These are phyloP conservation scores for Phrynocephalus versicolor DNA, from an alignment of 2,113 vertebrate genomes.

Conservation along the genomic window DNA sequence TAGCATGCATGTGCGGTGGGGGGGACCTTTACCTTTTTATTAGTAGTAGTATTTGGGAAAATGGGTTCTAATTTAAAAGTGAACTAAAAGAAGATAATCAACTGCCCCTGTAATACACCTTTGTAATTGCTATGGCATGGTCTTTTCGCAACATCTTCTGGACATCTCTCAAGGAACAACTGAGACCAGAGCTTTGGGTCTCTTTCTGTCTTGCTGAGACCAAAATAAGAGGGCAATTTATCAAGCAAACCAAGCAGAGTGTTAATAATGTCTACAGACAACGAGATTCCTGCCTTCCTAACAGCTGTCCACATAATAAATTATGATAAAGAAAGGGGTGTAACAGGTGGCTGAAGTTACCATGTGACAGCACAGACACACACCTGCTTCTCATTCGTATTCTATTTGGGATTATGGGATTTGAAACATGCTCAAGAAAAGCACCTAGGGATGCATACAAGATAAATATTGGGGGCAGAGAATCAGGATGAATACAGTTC, in stretches of 20 bases:
- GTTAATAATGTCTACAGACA: slow-evolving; percentile 43
- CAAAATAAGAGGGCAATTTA: slow-evolving; percentile 1
- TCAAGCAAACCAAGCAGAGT: slow-evolving; percentile 25
- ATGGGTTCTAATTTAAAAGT: too few species aligned
- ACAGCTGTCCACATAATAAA: slow-evolving; percentile 45
- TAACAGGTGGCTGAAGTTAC: slow-evolving; percentile 16
- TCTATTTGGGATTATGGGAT: not conserved
- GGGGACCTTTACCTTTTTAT: too few species aligned
- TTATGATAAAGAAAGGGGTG: slow-evolving; percentile 2
- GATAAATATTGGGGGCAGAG: not conserved
- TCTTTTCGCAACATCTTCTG: slow-evolving; percentile 19
- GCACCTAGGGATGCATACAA: not conserved
- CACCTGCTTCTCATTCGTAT: slow-evolving; percentile 1
- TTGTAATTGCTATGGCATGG: slow-evolving; percentile 9
- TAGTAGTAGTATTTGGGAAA: too few species aligned
- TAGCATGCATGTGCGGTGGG: too few species aligned
- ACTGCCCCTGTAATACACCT: too few species aligned
- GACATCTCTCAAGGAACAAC: not conserved
- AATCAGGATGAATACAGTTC: not conserved
- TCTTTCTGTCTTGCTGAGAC: slow-evolving; percentile 8
- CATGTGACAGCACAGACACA: not conserved
- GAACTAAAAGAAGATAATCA: too few species aligned
- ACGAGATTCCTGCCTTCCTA: slow-evolving; percentile 44
- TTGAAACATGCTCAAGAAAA: not conserved
- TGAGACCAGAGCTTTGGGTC: slow-evolving; percentile 9